Base-by-base conservation (phyloP, 2,888 invertebrate genomes). In the Electrophaes corylata region DNA sequence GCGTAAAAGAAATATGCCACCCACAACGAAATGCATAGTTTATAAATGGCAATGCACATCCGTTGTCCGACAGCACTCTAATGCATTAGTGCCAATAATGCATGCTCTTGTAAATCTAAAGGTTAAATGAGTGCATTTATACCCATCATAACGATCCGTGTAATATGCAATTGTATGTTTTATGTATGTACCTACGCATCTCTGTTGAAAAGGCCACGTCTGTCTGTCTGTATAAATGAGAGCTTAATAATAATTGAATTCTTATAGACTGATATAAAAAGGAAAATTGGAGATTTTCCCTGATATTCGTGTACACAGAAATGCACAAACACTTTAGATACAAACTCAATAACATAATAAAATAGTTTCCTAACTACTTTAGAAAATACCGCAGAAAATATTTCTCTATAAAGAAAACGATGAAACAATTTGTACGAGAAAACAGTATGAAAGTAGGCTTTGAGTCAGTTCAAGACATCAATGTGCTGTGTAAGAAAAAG, bases 21-120 rank as follows among this genome's bases (percentile, higher is more conserved):
- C 86, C 90, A 87, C 86, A 75, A 70, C 67, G 86, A 57, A 67
- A 57, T 50, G 66, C 69, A 75, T 77, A 78, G 81, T 81, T 86
- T 86, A 84, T 81, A 80, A 85, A 86, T 81, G 82, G 82, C 79
- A 79, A 71, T 75, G 75, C 78, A 67, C 81, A 83, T 89, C 86
- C 88, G 86, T 75, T 81, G 74, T 73, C 72, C 77, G 80, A 75
- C 78, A 73, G 75, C 79, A 81, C 80, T 79, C 76, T 79, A 79
- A 80, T 81, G 79, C 79, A 77, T 79, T 79, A 70, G 75, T 78
- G 76, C 73, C 75, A 73, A 75, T 80, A 75, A 73, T 66, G 70
- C 72, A 70, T 68, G 62, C 70, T 69, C 72, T 69, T 71, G 70
- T 70, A 70, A 66, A 67, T 74, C 68, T 67, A 64, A 60, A 55